Percentiles rank a stretch among this genome's conserved stretches.
These are phyloP conservation scores for Galbula dea DNA, from an alignment of 2,113 vertebrate species.

Conservation along the genomic window DNA sequence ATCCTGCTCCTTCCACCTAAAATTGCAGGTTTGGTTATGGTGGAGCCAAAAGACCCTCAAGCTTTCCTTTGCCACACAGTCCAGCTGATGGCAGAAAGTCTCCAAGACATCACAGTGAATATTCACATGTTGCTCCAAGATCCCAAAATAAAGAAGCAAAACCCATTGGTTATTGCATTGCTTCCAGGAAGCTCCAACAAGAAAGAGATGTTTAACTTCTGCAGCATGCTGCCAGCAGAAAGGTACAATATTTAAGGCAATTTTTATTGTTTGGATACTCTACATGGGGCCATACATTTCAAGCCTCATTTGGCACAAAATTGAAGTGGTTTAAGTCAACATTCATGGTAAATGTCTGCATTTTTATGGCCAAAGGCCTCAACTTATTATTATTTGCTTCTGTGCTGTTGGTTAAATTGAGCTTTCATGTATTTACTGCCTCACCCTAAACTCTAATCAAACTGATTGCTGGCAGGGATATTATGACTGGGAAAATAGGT, in stretches of 20 bases:
- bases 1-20: neutral
- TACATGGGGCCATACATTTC: constrained; percentile 60
- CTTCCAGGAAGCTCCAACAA: neutral
- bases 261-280: constrained; percentile 48
- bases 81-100: constrained; percentile 5
- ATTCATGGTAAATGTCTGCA: constrained; percentile 63
- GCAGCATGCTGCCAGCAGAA: neutral
- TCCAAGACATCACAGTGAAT: neutral
- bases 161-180: neutral
- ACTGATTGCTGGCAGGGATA: constrained; percentile 29
- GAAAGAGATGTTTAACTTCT: neutral
- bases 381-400: constrained; percentile 61
- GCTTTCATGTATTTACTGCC: constrained; percentile 57
- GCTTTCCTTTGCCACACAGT: neutral
- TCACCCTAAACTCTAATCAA: constrained; percentile 57
- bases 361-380: constrained; percentile 62
- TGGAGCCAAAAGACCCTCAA: too few species aligned
- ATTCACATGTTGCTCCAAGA: neutral
- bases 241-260: constrained; percentile 31
- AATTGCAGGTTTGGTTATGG: neutral
- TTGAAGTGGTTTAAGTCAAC: constrained; percentile 67
- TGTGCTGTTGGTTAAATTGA: constrained; percentile 55
- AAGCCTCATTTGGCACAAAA: constrained; percentile 70
- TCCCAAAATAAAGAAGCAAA: neutral
- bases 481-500: constrained; percentile 24